Evolutionary conservation across 2,113 vertebrate species (phyloP), one percentile per base, ranked within the genome.

Genomic region (Burhinus bistriatus): DNA sequence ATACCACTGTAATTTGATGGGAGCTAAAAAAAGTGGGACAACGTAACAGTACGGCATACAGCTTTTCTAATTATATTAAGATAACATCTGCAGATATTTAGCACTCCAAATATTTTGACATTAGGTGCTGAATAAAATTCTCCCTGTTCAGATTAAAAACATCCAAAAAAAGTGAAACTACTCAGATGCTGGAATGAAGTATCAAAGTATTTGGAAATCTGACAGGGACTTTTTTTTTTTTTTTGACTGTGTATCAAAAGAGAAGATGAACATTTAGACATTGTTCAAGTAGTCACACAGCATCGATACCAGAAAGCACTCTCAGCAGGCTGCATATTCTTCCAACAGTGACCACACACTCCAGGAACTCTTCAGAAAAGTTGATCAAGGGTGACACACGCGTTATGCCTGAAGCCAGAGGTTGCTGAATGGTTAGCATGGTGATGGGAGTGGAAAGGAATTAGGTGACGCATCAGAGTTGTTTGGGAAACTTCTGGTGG

Each of bases 41-140:
- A 3, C 4, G 27, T 68, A 91, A 64, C 27, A 15, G 17, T 15
- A 70, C 8, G 10, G 78, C 69, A 86, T 30, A 44, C 54, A 75
- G 69, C 72, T 90, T 89, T 91, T 88, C 52, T 90, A 95, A 83
- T 96, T 78, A 70, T 15, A 18, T 51, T 44, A 76, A 97, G 79
- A 94, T 95, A 95, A 96, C 90, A 97, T 98, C 94, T 97, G 97
- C 57, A 94, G 79, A 78, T 87, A 91, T 91, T 97, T 95, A 96
- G 32, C 85, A 86, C 78, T 93, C 62, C 49, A 80, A 80, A 62
- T 81, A 90, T 89, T 92, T 93, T 95, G 83, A 95, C 19, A 36
- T 68, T 90, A 95, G 95, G 93, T 97, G 87, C 64, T 40, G 68
- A 95, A 88, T 92, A 83, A 97, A 83, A 87, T 79, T 89, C 72